Evolutionary conservation across 2,888 invertebrate genomes (phyloP).

Genomic region (Ceraclea dissimilis): DNA sequence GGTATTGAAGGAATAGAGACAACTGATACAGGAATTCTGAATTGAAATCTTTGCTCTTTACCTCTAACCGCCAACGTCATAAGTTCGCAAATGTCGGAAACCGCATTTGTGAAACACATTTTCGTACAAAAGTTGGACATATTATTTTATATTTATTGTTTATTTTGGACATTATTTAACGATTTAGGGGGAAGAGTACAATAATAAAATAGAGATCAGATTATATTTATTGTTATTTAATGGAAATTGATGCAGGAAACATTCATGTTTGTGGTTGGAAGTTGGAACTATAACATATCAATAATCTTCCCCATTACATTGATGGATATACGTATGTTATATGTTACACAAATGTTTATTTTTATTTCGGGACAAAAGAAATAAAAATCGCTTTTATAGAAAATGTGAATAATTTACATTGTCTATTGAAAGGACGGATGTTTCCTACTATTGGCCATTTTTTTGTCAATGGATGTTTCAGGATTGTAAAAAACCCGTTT

Average conservation of each 20-base stretch:
- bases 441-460: not conserved
- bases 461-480: too few relatives aligned
- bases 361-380: not conserved
- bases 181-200: not conserved
- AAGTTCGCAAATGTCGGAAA: too few relatives aligned
- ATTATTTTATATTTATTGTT: slow-evolving; percentile 1
- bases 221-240: slow-evolving; percentile 4
- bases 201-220: not conserved
- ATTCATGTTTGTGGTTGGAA: slow-evolving; percentile 1
- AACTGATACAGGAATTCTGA: too few relatives aligned
- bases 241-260: not conserved
- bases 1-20: too few relatives aligned
- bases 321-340: not conserved
- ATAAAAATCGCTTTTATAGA: not conserved
- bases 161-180: not conserved
- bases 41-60: too few relatives aligned
- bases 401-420: not conserved
- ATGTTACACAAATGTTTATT: not conserved
- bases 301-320: not conserved
- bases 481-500: too few relatives aligned
- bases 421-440: not conserved
- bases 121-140: too few relatives aligned
- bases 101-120: too few relatives aligned
- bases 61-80: too few relatives aligned
- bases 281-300: not conserved